Evolutionary conservation across 2,888 invertebrate species (phyloP), one percentile per base, ranked within the genome.

Genomic region (Parasteatoda lunata): DNA sequence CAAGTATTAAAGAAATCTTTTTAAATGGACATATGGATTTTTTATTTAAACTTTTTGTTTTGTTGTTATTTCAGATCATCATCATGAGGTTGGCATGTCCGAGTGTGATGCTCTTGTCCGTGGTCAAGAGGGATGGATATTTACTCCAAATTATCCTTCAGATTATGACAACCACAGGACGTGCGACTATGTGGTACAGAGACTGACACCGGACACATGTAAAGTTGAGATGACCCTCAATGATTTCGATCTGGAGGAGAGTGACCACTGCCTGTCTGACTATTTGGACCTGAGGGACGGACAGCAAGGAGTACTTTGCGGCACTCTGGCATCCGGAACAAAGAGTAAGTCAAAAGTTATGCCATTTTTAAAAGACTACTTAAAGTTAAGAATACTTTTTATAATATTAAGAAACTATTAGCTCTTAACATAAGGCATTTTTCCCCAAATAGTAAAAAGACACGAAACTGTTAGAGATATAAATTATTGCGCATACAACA

Each of bases 221-320:
- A 59, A 69, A 1, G 82, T 89, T 5, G 88, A 89, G 49, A 77
- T 90, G 80, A 89, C 88, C 7, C 71, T 90, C 45, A 86, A 79
- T 72, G 89, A 90, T 70, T 89, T 90, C 76, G 89, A 90, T 52
- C 48, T 89, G 47, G 89, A 89, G 59, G 84, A 89, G 51, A 84
- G 80, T n/a, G 78, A 89, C 69, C 71, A 88, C 52, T 90, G 90
- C 66, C 70, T 84, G n/a, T 73, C 77, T 6, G 90, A 90, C 84
- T 89, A 90, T 77, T 72, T 90, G 15, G 89, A 89, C 75, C 51
- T 90, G n/a, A 85, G 88, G 15, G 88, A 87, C 45, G 88, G 84
- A 0, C 80, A 77, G 45, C 85, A 80, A 54, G 85, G 85, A 5
- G 80, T 89, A 6, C 76, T 90, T 3, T 90, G 90, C 51, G 90